These are phyloP conservation scores for Neelides folsomi DNA, from an alignment of 2,888 invertebrate genomes.

Conservation along the genomic window DNA sequence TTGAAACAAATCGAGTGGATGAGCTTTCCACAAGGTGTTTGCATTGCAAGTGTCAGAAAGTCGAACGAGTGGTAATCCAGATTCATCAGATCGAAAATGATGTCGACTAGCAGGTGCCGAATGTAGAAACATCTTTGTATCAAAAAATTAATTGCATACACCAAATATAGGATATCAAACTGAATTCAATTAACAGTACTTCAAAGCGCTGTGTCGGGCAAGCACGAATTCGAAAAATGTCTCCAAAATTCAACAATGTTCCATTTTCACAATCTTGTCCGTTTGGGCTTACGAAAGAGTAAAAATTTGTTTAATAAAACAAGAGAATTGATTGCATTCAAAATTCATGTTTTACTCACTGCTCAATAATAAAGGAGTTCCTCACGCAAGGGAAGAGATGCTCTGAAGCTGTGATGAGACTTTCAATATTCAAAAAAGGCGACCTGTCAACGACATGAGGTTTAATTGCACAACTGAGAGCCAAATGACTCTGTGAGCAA, in stretches of 20 bases:
- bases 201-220: constrained; percentile 22
- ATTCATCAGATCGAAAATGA: constrained; percentile 20
- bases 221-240: constrained; percentile 25
- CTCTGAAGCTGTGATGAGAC: constrained; percentile 25
- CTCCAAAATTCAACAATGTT: constrained; percentile 18
- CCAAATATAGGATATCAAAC: neutral
- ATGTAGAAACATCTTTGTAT: constrained; percentile 20
- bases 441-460: constrained; percentile 20
- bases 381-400: constrained; percentile 26
- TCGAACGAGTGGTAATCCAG: constrained; percentile 26
- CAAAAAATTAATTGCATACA: neutral
- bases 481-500: constrained; percentile 20
- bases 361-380: constrained; percentile 29
- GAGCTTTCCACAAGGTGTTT: constrained; percentile 26
- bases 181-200: constrained; percentile 3
- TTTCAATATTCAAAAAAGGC: constrained; percentile 26
- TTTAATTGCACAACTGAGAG: constrained; percentile 24
- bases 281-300: constrained; percentile 5
- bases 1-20: constrained; percentile 16
- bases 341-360: constrained; percentile 12
- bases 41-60: constrained; percentile 24
- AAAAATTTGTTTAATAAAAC: neutral
- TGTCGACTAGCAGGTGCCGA: constrained; percentile 25
- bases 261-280: constrained; percentile 2
- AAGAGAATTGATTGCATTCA: neutral